Conservation (phyloP, 23 tunicate species). For the Trididemnum miniatum region DNA sequence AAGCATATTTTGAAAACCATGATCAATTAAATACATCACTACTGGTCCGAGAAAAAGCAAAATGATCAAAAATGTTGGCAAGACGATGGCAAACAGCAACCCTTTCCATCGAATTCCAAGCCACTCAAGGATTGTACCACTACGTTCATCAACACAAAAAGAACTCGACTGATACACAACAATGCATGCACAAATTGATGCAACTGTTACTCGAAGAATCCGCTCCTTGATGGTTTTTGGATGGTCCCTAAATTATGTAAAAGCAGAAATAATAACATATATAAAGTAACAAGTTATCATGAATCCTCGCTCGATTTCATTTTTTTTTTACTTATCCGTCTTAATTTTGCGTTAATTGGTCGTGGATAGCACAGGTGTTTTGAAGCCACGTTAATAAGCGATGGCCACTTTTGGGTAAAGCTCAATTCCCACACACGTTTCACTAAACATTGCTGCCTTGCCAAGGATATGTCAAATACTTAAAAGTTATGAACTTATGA, state of each 20-base stretch:
- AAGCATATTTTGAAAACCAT: conserved; percentile 36
- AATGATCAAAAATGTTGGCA: conserved; percentile 51
- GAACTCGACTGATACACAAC: conserved; percentile 39
- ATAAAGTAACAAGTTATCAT: no score
- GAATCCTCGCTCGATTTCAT: no score
- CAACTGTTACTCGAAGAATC: conserved; percentile 56
- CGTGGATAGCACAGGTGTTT: no score
- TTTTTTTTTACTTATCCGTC: no score
- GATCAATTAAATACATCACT: conserved; percentile 59
- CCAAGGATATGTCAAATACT: no score
- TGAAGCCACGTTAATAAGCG: no score
- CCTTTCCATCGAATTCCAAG: conserved; percentile 62
- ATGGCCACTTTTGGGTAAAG: no score
- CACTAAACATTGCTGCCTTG: no score
- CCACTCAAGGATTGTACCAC: conserved; percentile 54
- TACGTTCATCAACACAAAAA: background rate
- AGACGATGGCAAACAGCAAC: conserved; percentile 30
- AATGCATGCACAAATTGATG: conserved; percentile 30
- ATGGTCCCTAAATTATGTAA: conserved; percentile 90
- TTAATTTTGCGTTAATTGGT: no score
- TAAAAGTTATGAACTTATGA: no score
- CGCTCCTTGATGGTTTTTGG: conserved; percentile 80
- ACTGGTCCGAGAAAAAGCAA: conserved; percentile 79
- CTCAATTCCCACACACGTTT: no score
- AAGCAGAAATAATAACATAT: no score